Conservation (phyloP, 2,888 invertebrate genomes). For the Lepidocyrtinus sp. region DNA sequence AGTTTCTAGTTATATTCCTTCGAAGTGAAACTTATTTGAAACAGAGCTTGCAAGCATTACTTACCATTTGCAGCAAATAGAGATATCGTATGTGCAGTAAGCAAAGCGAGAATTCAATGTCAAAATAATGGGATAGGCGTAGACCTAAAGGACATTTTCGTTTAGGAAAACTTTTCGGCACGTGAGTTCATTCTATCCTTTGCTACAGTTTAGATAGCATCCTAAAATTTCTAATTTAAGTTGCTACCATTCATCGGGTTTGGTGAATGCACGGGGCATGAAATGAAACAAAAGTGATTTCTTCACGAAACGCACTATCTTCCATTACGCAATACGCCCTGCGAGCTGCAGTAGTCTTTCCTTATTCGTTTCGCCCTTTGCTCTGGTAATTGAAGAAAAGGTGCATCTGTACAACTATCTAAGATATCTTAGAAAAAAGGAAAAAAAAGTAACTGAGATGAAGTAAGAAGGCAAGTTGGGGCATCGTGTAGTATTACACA, state of each 20-base stretch:
- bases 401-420: constrained; percentile 21
- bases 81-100: not conserved
- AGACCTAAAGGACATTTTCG: constrained; percentile 4
- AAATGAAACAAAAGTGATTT: constrained; percentile 23
- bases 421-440: too few species aligned
- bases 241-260: too few species aligned
- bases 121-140: constrained; percentile 24
- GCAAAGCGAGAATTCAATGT: constrained; percentile 15
- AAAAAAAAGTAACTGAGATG: too few species aligned
- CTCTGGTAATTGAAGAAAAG: constrained; percentile 19
- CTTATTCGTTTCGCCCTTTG: constrained; percentile 19
- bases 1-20: too few species aligned
- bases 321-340: constrained; percentile 20
- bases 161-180: not conserved
- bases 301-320: not conserved
- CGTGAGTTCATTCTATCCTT: not conserved
- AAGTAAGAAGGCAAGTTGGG: too few species aligned
- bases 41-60: not conserved
- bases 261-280: constrained; percentile 13
- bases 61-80: not conserved
- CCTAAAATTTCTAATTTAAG: too few species aligned
- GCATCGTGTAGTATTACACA: constrained; percentile 8
- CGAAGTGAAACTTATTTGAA: not conserved
- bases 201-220: too few species aligned
- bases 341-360: constrained; percentile 17